A percentile compares a stretch with the other conserved stretches of the same genome.
Evolutionary conservation across 1,140 invertebrate species (phyloP).

Genomic region (Monomorium pharaonis): DNA sequence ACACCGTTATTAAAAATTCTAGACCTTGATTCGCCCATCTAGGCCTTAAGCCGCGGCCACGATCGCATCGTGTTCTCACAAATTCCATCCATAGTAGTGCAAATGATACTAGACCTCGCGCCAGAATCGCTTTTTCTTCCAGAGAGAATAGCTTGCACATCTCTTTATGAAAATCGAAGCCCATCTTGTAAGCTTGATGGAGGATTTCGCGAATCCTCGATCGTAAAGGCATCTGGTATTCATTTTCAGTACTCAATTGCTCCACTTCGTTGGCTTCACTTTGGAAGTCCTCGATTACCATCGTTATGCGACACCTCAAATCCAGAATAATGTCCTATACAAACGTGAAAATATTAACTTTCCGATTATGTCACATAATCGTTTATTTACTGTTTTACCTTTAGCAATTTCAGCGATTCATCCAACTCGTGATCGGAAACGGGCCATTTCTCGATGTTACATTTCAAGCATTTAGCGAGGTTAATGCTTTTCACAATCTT

Average conservation of each 20-base stretch:
- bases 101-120: slow-evolving; percentile 89
- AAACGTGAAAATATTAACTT: not conserved
- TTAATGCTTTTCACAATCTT: slow-evolving; percentile 91
- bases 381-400: slow-evolving; percentile 82
- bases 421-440: slow-evolving; percentile 84
- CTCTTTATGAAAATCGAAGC: slow-evolving; percentile 96
- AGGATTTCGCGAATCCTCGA: slow-evolving; percentile 92
- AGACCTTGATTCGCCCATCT: slow-evolving; percentile 94
- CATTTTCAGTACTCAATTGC: slow-evolving; percentile 76
- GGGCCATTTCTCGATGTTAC: slow-evolving; percentile 88
- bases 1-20: slow-evolving; percentile 93
- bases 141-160: slow-evolving; percentile 88
- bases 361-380: slow-evolving; percentile 23
- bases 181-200: slow-evolving; percentile 94
- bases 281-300: slow-evolving; percentile 88
- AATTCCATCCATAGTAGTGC: slow-evolving; percentile 95
- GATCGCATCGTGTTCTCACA: slow-evolving; percentile 92
- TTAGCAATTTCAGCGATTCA: slow-evolving; percentile 88
- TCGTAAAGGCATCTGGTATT: slow-evolving; percentile 82
- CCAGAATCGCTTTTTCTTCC: slow-evolving; percentile 80
- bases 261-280: slow-evolving; percentile 78
- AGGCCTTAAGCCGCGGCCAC: slow-evolving; percentile 92
- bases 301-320: slow-evolving; percentile 87
- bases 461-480: slow-evolving; percentile 91
- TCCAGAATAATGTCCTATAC: slow-evolving; percentile 87